phyloP scores from a whole-genome alignment of 2,888 invertebrate species.

The Phorcus lineatus region DNA sequence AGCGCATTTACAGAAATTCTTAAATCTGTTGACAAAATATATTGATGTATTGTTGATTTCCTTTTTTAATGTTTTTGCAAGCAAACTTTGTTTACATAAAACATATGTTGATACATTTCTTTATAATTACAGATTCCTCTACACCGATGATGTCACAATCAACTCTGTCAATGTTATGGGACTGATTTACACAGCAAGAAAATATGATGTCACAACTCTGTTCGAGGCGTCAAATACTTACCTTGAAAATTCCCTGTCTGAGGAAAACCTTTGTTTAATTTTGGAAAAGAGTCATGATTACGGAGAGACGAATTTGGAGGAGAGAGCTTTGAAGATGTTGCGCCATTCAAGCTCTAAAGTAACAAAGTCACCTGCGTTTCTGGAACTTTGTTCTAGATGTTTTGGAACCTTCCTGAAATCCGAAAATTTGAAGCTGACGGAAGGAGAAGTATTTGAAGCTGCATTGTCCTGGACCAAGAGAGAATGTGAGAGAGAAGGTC shows the following conservation, averaged over 20 bases:
- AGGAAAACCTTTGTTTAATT: not conserved
- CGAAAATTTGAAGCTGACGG: not conserved
- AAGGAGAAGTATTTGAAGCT: not conserved
- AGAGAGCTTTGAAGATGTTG: not conserved
- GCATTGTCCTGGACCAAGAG: not conserved
- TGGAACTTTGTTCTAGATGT: not conserved
- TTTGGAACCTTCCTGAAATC: not conserved
- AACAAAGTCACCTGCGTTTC: not conserved
- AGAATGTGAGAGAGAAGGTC: not conserved
- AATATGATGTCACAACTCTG: not conserved
- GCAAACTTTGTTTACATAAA: too few relatives aligned
- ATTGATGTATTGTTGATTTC: too few relatives aligned
- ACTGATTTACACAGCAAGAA: not conserved
- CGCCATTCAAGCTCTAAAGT: too few relatives aligned
- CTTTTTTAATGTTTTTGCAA: too few relatives aligned
- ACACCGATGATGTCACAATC: not conserved
- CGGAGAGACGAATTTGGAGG: not conserved
- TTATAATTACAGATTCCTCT: not conserved
- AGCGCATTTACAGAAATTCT: too few relatives aligned
- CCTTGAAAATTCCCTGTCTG: not conserved
- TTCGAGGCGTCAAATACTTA: not conserved
- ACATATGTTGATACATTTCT: too few relatives aligned
- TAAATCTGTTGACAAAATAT: too few relatives aligned
- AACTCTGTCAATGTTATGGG: not conserved
- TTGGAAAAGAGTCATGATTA: not conserved